Base-by-base conservation (phyloP, 2,888 invertebrate species). In the Melangyna quadrimaculata region DNA sequence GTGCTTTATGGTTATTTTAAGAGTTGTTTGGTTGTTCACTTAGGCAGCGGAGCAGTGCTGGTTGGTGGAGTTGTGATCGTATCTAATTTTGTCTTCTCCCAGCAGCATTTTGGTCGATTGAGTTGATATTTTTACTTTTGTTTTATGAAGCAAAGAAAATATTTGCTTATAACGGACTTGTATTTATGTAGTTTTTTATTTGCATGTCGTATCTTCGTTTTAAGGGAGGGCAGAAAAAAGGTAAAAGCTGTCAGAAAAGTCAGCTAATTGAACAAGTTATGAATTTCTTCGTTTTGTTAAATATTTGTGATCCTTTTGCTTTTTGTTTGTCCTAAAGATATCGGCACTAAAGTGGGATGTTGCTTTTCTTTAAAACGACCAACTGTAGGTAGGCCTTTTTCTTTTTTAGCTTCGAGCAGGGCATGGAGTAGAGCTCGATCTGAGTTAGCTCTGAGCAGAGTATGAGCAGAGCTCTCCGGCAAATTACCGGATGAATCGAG, bases 1-100 rank as follows among this genome's bases (percentile, higher is more conserved):
- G 84, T 84, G 79, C 70, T 84, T 84, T 84, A 84, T 84, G 84
- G 84, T 55, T 72, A 55, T 48, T 77, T 79, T 40, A 71, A 79
- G 8, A 5, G 79, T 67, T 67, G 74, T 45, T n/a, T 83, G 59
- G 71, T 59, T 78, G 83, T 83, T 83, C 78, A 70, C 71, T 71
- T 70, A 78, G 43, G 69, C 53, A 43, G 19, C 32, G 35, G 77
- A 37, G 45, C 5, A 7, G 35, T 37, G 37, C 10, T 1, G 14
- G n/a, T n/a, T 37, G 51, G 67, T 77, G 29, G 69, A 63, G 63
- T 37, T 2, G 57, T 14, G 40, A 19, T 43, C 17, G 29, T 14
- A 43, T 40, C 51, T 24, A n/a, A 24, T 51, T 29, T 4, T 27
- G 6, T 45, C 40, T 29, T 10, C 17, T 32, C 22, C 45, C 45